phyloP scores from a whole-genome alignment of 2,797 vertebrate species.

The Natrix natrix region DNA sequence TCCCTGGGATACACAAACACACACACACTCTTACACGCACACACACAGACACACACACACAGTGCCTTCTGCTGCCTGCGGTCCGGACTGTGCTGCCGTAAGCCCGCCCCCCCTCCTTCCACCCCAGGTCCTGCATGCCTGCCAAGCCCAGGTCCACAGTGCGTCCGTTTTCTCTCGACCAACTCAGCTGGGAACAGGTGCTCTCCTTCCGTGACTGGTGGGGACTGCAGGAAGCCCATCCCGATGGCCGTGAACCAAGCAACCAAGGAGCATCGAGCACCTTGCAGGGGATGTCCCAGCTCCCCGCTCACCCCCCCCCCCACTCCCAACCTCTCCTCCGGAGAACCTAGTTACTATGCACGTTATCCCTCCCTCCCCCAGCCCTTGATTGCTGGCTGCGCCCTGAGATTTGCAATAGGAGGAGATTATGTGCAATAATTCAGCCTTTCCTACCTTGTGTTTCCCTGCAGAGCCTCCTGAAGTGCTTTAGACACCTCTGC shows the following conservation, averaged over 20 bases:
- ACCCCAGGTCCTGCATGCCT: conserved; percentile 21
- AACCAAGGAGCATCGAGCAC: conserved; percentile 31
- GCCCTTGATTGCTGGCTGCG: conserved; percentile 32
- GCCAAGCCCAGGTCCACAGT: conserved; percentile 18
- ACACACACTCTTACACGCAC: conserved; percentile 1
- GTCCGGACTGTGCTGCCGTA: conserved; percentile 19
- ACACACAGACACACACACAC: conserved; percentile 6
- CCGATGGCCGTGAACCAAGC: background rate
- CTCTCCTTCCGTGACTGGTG: conserved; percentile 22
- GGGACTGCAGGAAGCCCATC: background rate
- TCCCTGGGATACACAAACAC: conserved; percentile 12
- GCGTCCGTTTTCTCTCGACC: background rate
- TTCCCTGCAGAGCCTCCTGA: conserved; percentile 24
- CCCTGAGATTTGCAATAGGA: conserved; percentile 21
- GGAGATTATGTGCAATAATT: conserved; percentile 52
- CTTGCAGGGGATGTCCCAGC: conserved; percentile 16
- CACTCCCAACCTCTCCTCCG: background rate
- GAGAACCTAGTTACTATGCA: conserved; percentile 38
- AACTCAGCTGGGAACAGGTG: background rate
- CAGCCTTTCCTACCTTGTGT: background rate
- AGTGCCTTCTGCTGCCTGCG: conserved; percentile 39
- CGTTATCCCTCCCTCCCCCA: background rate
- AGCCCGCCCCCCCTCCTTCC: background rate
- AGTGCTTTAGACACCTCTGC: conserved; percentile 50
- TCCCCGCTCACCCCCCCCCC: background rate